phyloP scores from a whole-genome alignment of 2,888 invertebrate genomes.

The Spicauda simplicius region DNA sequence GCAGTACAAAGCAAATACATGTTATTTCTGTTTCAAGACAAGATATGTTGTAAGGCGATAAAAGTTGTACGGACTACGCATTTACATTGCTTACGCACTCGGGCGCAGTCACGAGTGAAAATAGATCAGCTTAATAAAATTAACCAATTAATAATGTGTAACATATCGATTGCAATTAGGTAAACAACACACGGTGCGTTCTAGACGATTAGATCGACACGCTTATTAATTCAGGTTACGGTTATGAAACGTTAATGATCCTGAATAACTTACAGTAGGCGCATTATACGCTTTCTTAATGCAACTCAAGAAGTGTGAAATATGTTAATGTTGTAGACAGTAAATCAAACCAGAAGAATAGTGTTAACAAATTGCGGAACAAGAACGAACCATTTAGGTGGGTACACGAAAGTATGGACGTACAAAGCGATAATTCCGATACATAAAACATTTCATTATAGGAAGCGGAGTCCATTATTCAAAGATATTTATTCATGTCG shows the following conservation, averaged over 20 bases:
- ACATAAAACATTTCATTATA: conserved; percentile 83
- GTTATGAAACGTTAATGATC: conserved; percentile 36
- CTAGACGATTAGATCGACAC: conserved; percentile 51
- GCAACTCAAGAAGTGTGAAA: conserved; percentile 38
- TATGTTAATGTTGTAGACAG: conserved; percentile 35
- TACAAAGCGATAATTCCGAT: conserved; percentile 73
- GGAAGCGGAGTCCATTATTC: conserved; percentile 78
- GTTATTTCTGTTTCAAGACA: no score
- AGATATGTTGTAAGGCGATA: no score
- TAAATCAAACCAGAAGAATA: conserved; percentile 44
- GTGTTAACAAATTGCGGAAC: conserved; percentile 47
- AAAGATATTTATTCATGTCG: conserved; percentile 84
- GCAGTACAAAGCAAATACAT: no score
- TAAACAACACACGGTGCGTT: conserved; percentile 39
- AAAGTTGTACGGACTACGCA: no score
- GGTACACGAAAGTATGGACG: conserved; percentile 40
- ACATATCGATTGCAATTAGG: conserved; percentile 34
- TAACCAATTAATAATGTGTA: conserved; percentile 5
- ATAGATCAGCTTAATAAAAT: not conserved
- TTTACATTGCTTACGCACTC: no score
- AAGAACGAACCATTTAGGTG: conserved; percentile 43
- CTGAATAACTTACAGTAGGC: conserved; percentile 17
- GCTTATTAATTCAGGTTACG: conserved; percentile 48
- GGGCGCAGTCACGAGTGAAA: no score
- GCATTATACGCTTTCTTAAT: conserved; percentile 39